Base-by-base conservation (phyloP, 2,888 invertebrate genomes). In the Acanthosepion lycidas region DNA sequence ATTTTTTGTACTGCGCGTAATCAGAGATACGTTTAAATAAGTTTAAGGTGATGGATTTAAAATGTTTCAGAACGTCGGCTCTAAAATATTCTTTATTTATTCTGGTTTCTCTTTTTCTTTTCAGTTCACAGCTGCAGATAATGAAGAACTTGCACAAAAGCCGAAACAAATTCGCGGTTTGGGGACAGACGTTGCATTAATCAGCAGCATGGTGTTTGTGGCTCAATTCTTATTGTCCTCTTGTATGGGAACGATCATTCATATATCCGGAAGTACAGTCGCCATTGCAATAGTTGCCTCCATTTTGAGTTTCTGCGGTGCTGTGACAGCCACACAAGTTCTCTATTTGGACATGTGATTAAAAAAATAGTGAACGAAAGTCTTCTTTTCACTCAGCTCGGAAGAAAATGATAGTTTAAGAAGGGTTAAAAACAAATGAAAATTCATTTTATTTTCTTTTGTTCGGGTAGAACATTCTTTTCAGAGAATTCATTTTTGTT, bases 171-270 rank as follows among this genome's bases (percentile, higher is more conserved):
- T 97, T n/a, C 98, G 99, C 23, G 99, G 99, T 12, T 98, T 99
- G 94, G 99, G 99, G 18, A 99, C 99, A 0, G 99, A 99, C 97
- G 98, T 99, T 0, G 99, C 99, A 0, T 98, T 99, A 94, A 98
- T 99, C 91, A 99, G 99, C 97, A 99, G 99, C 97, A 99, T 99
- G 98, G 99, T 99, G 6, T 99, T 99, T 97, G 98, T 99, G 95
- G 99, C 99, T 0, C 99, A 99, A 97, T 99, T 99, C 96, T 98
- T 99, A 91, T 98, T 99, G 26, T 99, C 99, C 0, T 95, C 96
- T 42, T 95, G 96, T 94, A 96, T 97, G 96, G 97, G 97, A 15
- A 96, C 96, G 53, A 98, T 99, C 94, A 98, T 99, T 20, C 96
- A 97, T 92, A 97, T 98, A 12, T 98, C 98, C 0, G 98, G 99